Evolutionary conservation across 2,888 invertebrate species (phyloP), one percentile per base, ranked within the genome.

Genomic region (Acanthosepion lycidas): DNA sequence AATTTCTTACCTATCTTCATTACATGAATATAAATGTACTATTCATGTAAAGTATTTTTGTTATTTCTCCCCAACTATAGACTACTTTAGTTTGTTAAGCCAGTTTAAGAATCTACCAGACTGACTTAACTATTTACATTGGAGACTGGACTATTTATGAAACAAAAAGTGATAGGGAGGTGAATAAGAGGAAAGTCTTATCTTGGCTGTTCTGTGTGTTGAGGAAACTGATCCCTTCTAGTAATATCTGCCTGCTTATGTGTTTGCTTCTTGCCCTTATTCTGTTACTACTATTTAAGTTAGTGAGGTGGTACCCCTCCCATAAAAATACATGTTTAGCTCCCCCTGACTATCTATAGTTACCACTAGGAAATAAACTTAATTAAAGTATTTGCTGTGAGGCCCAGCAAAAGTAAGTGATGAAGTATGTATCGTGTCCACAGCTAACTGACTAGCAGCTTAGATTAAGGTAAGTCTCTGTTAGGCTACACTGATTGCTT

Each of bases 201-300:
- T 55, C 55, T 78, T n/a, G 28, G 28, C 78, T 78, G 78, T 78
- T 55, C 55, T 55, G 18, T 55, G 55, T 55, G 12, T n/a, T 78
- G 15, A 78, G 78, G n/a, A 78, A 78, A n/a, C 78, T 78, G 78
- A 78, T 78, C 78, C 78, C 78, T 78, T 78, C n/a, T 28, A 9
- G n/a, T 78, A 78, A 78, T 78, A n/a, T n/a, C 78, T 78, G 28
- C n/a, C 78, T 78, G 78, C 78, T n/a, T 78, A n/a, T 78, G 78
- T 28, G 78, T n/a, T 78, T 78, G 78, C 78, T 78, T 78, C 78
- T 78, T n/a, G 78, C 78, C 28, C 78, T n/a, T n/a, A 78, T n/a
- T 15, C 78, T n/a, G 28, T 78, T 78, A n/a, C 78, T 78, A 28
- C 78, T 12, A 8, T 78, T 78, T 78, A 78, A 78, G 78, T 78